A percentile compares a stretch with the other conserved stretches of the same genome.
These are phyloP conservation scores for Ascidia mentula DNA, from an alignment of 23 tunicate species.

Conservation along the genomic window DNA sequence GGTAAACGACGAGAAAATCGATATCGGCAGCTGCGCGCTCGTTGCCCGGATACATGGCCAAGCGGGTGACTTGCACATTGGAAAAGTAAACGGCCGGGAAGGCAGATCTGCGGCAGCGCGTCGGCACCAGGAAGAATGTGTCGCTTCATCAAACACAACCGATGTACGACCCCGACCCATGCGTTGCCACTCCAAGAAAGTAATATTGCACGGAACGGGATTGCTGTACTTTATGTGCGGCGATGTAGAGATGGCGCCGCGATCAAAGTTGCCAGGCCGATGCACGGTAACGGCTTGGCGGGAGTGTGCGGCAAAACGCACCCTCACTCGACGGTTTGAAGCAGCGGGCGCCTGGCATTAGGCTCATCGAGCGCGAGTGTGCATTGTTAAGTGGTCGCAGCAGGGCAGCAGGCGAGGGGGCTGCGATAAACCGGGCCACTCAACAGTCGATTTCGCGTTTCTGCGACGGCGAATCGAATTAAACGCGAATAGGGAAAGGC, in stretches of 20 bases:
- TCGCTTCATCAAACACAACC: constrained; percentile 3
- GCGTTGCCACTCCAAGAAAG: background rate
- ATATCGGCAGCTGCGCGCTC: constrained; percentile 9
- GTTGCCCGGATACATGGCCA: constrained; percentile 5
- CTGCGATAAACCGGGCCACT: background rate
- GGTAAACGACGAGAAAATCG: background rate
- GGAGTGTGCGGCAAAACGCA: background rate
- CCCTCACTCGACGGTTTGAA: background rate
- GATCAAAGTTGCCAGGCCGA: background rate
- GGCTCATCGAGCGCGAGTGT: constrained; percentile 2
- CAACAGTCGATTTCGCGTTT: background rate
- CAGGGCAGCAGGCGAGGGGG: background rate
- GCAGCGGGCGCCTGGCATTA: background rate
- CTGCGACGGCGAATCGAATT: constrained; percentile 12
- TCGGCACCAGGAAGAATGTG: constrained; percentile 9
- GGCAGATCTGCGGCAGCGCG: background rate
- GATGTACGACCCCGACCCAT: too few relatives aligned
- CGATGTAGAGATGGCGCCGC: background rate
- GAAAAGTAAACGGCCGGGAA: constrained; percentile 2
- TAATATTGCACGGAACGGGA: constrained; percentile 3
- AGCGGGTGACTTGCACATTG: constrained; percentile 9
- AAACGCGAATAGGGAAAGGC: background rate
- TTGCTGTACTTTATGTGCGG: too few relatives aligned
- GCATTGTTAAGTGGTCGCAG: constrained; percentile 10
- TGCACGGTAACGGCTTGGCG: background rate